Percentiles rank a stretch among this genome's conserved stretches.
Evolutionary conservation across 2,113 vertebrate species (phyloP).

Genomic region (Buteo buteo): DNA sequence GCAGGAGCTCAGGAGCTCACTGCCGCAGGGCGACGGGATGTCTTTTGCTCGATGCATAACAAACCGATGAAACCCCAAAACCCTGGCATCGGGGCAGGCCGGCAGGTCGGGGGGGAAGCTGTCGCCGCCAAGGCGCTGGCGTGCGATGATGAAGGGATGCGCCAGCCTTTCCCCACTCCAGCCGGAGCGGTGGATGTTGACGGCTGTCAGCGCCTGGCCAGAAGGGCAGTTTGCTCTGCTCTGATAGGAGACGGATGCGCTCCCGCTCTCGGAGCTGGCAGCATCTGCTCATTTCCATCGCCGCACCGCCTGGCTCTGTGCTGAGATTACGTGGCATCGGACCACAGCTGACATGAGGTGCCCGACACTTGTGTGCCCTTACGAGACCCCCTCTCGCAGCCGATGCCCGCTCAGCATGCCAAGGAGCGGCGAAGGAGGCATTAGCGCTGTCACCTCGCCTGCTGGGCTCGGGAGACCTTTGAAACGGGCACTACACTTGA

Average conservation of each 20-base stretch:
- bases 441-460: neutral
- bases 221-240: neutral
- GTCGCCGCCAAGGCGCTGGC: rapidly evolving
- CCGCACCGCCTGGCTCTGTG: neutral
- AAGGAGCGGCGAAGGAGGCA: neutral
- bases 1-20: neutral
- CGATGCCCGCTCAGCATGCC: rapidly evolving
- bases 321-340: neutral
- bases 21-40: neutral
- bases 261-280: neutral
- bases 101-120: rapidly evolving
- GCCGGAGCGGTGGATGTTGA: neutral
- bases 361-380: neutral
- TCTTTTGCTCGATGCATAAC: neutral
- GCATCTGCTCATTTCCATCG: neutral
- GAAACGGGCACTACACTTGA: neutral
- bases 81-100: rapidly evolving
- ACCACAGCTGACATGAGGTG: neutral
- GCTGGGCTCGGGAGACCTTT: neutral
- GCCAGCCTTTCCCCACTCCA: neutral
- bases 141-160: neutral
- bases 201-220: neutral
- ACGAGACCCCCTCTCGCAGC: neutral
- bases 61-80: neutral
- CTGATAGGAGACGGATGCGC: rapidly evolving